Evolutionary conservation across 53 echinoderm and acorn worm genomes (phyloP), one percentile per base, ranked within the genome.

Genomic region (Holothuria leucospilota): DNA sequence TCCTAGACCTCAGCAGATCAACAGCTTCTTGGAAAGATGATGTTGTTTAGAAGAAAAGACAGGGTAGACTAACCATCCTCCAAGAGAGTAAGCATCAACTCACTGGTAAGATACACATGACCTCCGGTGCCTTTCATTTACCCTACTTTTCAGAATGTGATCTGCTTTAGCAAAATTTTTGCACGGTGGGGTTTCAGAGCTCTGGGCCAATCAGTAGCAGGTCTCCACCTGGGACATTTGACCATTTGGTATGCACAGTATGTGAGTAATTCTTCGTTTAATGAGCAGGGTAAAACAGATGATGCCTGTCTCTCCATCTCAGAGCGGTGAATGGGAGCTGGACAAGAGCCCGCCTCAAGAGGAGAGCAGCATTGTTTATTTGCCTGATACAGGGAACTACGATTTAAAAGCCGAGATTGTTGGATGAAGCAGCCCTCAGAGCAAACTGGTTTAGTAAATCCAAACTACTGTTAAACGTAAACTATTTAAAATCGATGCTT

Each of bases 141-240:
- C 75, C 75, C 75, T 75, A 75, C 75, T 75, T 75, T 75, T 75
- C 75, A 75, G 52, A 75, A 75, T 75, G 75, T 75, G 75, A 75
- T 52, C 49, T 42, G 75, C 75, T 51, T 52, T 49, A 75, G 75
- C 75, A 46, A 75, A 75, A 75, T 75, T 75, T 75, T 75, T 75
- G 75, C 75, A 75, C 75, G 39, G 53, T 52, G 52, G 75, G 75
- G 75, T 70, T 51, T 75, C 39, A n/a, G 75, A 75, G 49, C 75
- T 75, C 51, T 39, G 51, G 75, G 75, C 75, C 75, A 75, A 75
- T 75, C 75, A 75, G 49, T 75, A 53, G 75, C 75, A 75, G 75
- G 75, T 75, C 51, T 75, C 75, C 18, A 75, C 75, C 75, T 52
- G 51, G 75, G 75, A 75, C 75, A 49, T 75, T 75, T 75, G 75